Base-by-base conservation (phyloP, 2,888 invertebrate species). In the Rapana venosa region DNA sequence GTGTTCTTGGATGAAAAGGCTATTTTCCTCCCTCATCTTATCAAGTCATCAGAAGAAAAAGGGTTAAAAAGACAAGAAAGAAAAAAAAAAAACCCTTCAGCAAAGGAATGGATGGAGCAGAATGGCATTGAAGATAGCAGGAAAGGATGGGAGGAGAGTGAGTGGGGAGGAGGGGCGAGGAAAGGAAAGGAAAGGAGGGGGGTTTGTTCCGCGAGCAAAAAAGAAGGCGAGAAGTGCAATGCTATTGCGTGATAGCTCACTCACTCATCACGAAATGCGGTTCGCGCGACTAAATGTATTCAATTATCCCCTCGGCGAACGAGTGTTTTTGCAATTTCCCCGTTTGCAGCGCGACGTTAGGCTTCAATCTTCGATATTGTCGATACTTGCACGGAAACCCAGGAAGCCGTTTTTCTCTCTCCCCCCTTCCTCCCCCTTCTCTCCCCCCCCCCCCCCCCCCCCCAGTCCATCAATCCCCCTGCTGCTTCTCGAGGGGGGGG, bases 271-370 rank as follows among this genome's bases (percentile, higher is more conserved):
- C 36, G 47, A 84, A 74, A 89, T 86, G 84, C 74, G 89, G 58
- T 77, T 74, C 56, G 74, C 83, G 77, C 84, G 74, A 84, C 85
- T 74, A 89, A 89, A 61, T 81, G 88, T 88, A 88, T 88, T 88
- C 88, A 88, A 88, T 88, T 88, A 81, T 88, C 88, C 81, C 79
- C 88, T 35, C 58, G 88, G 79, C 74, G 88, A 56, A 88, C 77
- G 88, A 88, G 88, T 88, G 88, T 88, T 88, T 88, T 88, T 88
- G 88, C 81, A 88, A 88, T 88, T 88, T 88, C 88, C 88, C 88
- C 58, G 79, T 81, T 88, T 88, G 61, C 88, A 79, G 88, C 88
- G 20, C 79, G 88, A 56, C 74, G 88, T 81, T 88, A 47, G 88
- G 79, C 81, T 81, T 88, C 88, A 88, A 88, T 88, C 74, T 88